A percentile compares a stretch with the other conserved stretches of the same genome.
phyloP scores from a whole-genome alignment of 2,888 invertebrate genomes.

The Noctua janthina region DNA sequence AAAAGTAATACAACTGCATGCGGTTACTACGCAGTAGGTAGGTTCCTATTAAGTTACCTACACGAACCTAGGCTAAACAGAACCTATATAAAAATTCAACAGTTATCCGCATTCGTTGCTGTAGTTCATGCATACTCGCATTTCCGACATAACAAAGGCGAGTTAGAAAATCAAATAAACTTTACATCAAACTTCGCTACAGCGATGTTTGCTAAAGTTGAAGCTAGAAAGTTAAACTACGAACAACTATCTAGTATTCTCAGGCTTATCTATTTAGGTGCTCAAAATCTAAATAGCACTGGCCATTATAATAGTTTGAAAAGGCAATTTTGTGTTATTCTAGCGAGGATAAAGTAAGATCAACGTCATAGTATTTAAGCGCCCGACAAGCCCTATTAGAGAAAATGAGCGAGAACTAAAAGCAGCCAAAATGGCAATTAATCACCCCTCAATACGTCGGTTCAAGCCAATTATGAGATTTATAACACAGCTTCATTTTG shows the following conservation, averaged over 20 bases:
- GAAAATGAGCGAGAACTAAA: conserved; percentile 51
- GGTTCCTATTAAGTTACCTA: neutral
- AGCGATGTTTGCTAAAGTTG: conserved; percentile 23
- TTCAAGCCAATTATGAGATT: conserved; percentile 53
- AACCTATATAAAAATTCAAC: neutral
- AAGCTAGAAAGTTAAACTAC: conserved; percentile 27
- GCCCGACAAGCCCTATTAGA: conserved; percentile 42
- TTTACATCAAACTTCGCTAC: conserved; percentile 19
- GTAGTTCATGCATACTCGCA: neutral
- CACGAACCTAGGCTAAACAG: neutral
- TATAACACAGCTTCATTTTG: conserved; percentile 48
- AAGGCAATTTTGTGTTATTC: conserved; percentile 39
- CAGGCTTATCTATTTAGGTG: neutral
- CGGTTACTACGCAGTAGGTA: neutral
- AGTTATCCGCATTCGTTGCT: neutral
- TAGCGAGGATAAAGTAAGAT: conserved; percentile 45
- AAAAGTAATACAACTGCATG: neutral
- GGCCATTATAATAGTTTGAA: conserved; percentile 18
- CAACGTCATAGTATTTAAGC: conserved; percentile 46
- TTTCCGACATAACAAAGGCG: neutral
- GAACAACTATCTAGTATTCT: neutral
- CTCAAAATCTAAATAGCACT: conserved; percentile 14
- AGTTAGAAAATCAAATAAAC: conserved; percentile 25
- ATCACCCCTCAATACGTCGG: conserved; percentile 57
- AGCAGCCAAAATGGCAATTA: conserved; percentile 55